These are phyloP conservation scores for Ochotona curzoniae DNA, from an alignment of 2,113 vertebrate species.

Conservation along the genomic window DNA sequence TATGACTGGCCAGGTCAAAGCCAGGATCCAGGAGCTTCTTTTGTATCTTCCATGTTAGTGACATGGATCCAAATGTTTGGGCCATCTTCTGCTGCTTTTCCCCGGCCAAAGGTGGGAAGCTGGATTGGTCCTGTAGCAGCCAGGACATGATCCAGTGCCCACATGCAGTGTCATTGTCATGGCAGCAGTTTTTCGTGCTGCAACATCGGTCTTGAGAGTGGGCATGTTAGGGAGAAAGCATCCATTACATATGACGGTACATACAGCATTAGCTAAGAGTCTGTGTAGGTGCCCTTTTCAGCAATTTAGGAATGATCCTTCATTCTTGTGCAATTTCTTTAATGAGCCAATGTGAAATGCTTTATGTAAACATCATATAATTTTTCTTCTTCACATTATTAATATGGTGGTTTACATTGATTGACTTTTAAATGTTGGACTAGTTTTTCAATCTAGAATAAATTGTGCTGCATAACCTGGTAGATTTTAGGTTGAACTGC, in stretches of 20 bases:
- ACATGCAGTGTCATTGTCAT: too few relatives aligned
- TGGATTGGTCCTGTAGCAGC: too few relatives aligned
- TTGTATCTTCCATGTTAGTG: too few relatives aligned
- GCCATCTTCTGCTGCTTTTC: too few relatives aligned
- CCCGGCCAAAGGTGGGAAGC: too few relatives aligned
- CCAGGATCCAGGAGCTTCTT: too few relatives aligned
- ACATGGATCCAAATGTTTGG: too few relatives aligned
- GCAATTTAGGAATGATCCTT: neutral
- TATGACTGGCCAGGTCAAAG: too few relatives aligned
- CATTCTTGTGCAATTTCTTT: neutral
- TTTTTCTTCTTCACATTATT: neutral
- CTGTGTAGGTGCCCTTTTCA: neutral
- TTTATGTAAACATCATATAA: neutral
- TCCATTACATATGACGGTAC: neutral
- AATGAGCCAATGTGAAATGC: neutral
- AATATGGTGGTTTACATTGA: neutral
- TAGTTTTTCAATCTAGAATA: neutral
- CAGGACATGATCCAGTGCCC: too few relatives aligned
- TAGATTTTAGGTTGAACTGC: neutral
- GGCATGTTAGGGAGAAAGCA: neutral
- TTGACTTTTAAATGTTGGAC: neutral
- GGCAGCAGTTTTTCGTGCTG: too few relatives aligned
- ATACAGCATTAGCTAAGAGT: neutral
- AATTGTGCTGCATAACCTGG: neutral
- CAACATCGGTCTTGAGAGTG: too few relatives aligned